Base-by-base conservation (phyloP, 2,797 vertebrate genomes). In the Megaceryle alcyon region DNA sequence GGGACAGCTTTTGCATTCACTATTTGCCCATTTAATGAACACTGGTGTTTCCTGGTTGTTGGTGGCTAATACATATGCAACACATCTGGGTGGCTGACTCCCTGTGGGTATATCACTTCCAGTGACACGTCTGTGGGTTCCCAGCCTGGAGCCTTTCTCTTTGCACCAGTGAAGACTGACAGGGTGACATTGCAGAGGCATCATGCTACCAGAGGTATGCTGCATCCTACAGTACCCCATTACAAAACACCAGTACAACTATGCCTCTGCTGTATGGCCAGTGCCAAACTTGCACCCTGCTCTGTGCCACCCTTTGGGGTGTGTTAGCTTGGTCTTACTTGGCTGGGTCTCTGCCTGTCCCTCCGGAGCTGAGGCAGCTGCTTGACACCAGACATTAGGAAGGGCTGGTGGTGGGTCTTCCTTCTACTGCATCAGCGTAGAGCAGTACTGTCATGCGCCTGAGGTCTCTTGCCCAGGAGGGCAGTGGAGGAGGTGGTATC, bases 201-300 rank as follows among this genome's bases (percentile, higher is more conserved):
- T 64, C 51, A 18, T 0, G 0, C 82, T 73, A 59, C 39, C 44
- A 69, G 49, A 78, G 39, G 51, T 69, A 23, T 1, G 0, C 1
- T 5, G 9, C 54, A 23, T 53, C 28, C 49, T 54, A 33, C 44
- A 29, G 68, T 43, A 39, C 46, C 8, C 18, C 0, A 0, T 35
- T 60, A 39, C 1, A 3, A 60, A 86, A 59, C 39, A 22, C 28
- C 49, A 28, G 12, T 59, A 33, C 23, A 39, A 8, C 56, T 43
- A 14, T 1, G 1, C 13, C 39, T 64, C 44, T 54, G 39, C 33
- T 48, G 16, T 33, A 10, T 9, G 31, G 41, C 43, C 65, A 48
- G 26, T 39, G 19, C 61, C 48, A 26, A 12, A 4, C 56, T 73
- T 54, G 39, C 12, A 26, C 19, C 31, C 31, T 31, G 49, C 39